Conservation (phyloP, 2,888 invertebrate genomes). For the Lymantria monacha region DNA sequence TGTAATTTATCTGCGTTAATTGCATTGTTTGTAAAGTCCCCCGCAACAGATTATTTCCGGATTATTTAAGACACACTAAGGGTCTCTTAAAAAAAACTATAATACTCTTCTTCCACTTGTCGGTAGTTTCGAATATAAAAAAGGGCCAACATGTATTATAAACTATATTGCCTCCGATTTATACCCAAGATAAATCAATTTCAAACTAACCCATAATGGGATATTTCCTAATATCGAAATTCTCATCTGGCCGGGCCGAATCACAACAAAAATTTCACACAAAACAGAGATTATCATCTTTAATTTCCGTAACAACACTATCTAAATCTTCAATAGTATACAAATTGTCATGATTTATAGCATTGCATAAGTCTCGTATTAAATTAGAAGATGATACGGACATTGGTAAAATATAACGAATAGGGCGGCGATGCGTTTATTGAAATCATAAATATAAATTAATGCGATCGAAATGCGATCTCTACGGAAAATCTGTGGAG, state of each 20-base stretch:
- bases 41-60: too few relatives aligned
- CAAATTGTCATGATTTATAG: constrained; percentile 47
- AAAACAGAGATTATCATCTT: constrained; percentile 37
- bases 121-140: too few relatives aligned
- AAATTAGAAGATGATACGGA: constrained; percentile 37
- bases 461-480: constrained; percentile 3
- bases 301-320: constrained; percentile 44
- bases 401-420: constrained; percentile 55
- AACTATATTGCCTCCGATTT: too few relatives aligned
- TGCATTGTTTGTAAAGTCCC: too few relatives aligned
- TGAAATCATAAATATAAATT: constrained; percentile 38
- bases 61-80: too few relatives aligned
- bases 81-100: too few relatives aligned
- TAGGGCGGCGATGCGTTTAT: constrained; percentile 35
- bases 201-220: neutral
- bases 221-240: constrained; percentile 1
- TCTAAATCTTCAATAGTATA: constrained; percentile 58
- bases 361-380: constrained; percentile 48
- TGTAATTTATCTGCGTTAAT: too few relatives aligned
- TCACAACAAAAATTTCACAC: constrained; percentile 26
- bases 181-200: too few relatives aligned
- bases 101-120: too few relatives aligned
- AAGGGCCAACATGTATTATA: too few relatives aligned
- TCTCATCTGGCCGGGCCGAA: constrained; percentile 15
- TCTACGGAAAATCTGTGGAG: too few relatives aligned